Evolutionary conservation across 2,797 vertebrate genomes (phyloP).

Genomic region (Chromis chromis): DNA sequence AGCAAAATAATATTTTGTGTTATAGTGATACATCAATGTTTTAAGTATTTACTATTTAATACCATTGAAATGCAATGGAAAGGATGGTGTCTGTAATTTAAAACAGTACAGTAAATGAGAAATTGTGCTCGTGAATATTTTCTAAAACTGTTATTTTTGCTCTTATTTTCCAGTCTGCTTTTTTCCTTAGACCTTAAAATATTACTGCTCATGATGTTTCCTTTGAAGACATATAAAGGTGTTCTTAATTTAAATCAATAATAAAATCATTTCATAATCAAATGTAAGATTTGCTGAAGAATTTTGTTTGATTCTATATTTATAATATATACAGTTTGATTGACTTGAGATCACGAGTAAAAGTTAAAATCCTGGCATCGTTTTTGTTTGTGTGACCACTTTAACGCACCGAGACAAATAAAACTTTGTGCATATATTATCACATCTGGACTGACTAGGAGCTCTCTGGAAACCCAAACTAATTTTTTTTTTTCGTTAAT

Average conservation of each 20-base stretch:
- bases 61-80: too few species aligned
- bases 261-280: too few species aligned
- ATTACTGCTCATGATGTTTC: too few species aligned
- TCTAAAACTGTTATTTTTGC: too few species aligned
- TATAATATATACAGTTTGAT: not conserved
- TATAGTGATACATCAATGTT: not conserved
- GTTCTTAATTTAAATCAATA: too few species aligned
- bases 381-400: not conserved
- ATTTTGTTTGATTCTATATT: not conserved
- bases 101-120: too few species aligned
- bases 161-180: too few species aligned
- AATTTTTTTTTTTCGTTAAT: too few species aligned
- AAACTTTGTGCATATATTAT: not conserved
- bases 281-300: not conserved
- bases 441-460: not conserved
- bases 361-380: not conserved
- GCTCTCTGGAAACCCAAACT: not conserved
- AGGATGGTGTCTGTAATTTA: too few species aligned
- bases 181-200: too few species aligned
- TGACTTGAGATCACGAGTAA: not conserved
- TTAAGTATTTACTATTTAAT: not conserved
- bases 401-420: not conserved
- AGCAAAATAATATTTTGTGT: not conserved
- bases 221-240: too few species aligned
- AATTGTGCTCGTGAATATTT: too few species aligned